Evolutionary conservation across 2,113 vertebrate species (phyloP).

Genomic region (Bubo blakistoni): DNA sequence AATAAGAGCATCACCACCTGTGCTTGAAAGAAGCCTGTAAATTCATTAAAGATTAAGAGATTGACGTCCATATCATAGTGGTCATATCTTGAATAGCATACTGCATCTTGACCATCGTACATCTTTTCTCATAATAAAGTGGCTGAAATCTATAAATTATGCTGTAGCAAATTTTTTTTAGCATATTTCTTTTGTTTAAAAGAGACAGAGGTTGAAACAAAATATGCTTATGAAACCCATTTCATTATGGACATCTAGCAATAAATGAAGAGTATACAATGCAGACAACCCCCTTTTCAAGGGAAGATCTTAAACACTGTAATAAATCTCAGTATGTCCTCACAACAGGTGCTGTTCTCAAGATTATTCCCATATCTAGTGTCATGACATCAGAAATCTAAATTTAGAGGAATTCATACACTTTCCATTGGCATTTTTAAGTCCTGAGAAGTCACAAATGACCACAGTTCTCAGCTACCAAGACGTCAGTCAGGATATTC

Average conservation of each 20-base stretch:
- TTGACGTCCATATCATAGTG: accelerated
- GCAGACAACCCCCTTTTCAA: background rate
- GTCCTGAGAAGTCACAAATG: background rate
- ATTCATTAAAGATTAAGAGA: background rate
- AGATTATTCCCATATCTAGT: background rate
- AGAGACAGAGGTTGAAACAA: background rate
- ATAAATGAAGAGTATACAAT: background rate
- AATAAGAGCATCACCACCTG: background rate
- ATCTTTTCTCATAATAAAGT: background rate
- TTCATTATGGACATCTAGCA: background rate
- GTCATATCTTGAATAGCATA: background rate
- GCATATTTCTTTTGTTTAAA: background rate
- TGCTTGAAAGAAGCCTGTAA: background rate
- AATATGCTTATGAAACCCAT: background rate
- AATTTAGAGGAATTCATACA: background rate
- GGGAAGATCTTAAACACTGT: background rate
- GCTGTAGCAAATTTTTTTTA: background rate
- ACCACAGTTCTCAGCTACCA: background rate
- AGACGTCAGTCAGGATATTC: background rate
- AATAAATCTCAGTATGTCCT: background rate
- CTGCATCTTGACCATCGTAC: background rate
- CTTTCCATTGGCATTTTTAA: background rate
- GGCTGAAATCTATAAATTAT: background rate
- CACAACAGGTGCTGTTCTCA: background rate
- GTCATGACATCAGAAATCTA: background rate